Evolutionary conservation across 1,140 invertebrate genomes (phyloP).

Genomic region (Lutraria rhynchaena): DNA sequence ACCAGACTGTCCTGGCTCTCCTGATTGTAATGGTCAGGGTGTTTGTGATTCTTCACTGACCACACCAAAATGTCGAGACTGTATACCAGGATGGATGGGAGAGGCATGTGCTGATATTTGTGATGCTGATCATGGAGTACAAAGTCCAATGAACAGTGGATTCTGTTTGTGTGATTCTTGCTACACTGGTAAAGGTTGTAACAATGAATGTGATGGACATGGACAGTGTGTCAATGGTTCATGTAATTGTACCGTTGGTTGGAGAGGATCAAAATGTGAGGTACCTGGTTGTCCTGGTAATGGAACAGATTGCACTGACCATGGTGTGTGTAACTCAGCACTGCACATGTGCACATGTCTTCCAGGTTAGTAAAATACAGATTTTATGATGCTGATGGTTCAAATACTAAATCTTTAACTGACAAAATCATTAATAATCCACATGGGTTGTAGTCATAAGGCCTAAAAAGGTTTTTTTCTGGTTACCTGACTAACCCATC

Average conservation of each 20-base stretch:
- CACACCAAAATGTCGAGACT: slow-evolving; percentile 62
- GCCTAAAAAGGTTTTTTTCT: no score
- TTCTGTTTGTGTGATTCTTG: slow-evolving; percentile 62
- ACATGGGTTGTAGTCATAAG: no score
- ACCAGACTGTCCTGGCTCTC: slow-evolving; percentile 68
- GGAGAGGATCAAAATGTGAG: slow-evolving; percentile 68
- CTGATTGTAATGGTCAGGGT: slow-evolving; percentile 66
- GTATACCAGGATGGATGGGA: slow-evolving; percentile 67
- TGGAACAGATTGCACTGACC: slow-evolving; percentile 60
- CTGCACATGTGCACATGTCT: slow-evolving; percentile 65
- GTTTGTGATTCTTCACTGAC: slow-evolving; percentile 61
- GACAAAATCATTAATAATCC: no score
- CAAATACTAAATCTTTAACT: no score
- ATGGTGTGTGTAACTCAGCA: slow-evolving; percentile 69
- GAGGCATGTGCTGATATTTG: slow-evolving; percentile 64
- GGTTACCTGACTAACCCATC: no score
- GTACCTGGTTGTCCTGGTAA: slow-evolving; percentile 68
- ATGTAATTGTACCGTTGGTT: slow-evolving; percentile 64
- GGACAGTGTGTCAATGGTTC: slow-evolving; percentile 48
- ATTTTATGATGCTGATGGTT: no score
- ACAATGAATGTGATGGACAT: slow-evolving; percentile 64
- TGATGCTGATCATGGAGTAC: slow-evolving; percentile 58
- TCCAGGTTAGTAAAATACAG: slow-evolving; percentile 62
- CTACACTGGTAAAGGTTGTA: slow-evolving; percentile 64
- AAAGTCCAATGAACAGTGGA: slow-evolving; percentile 59